Conservation (phyloP, 23 tunicate genomes). For the Ascidia mentula region DNA sequence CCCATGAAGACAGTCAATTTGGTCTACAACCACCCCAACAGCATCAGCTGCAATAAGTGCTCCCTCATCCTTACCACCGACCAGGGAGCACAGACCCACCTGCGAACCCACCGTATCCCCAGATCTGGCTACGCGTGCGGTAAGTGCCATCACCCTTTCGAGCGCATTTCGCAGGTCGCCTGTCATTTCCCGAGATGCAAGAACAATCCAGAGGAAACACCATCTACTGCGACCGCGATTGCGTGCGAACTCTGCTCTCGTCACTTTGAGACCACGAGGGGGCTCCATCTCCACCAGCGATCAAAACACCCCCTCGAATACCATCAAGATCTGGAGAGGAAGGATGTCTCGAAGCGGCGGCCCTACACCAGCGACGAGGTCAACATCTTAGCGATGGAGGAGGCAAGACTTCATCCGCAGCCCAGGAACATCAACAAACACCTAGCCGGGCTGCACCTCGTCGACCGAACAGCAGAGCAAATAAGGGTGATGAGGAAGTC, state of each 20-base stretch:
- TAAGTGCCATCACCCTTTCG: conserved; percentile 9
- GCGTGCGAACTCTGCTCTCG: background rate
- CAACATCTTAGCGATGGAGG: background rate
- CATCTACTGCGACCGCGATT: background rate
- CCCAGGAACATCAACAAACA: background rate
- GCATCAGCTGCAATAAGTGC: conserved; percentile 8
- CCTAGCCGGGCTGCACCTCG: conserved; percentile 9
- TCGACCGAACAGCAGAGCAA: conserved; percentile 20
- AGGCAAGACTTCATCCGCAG: background rate
- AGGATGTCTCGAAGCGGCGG: background rate
- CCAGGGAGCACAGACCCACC: background rate
- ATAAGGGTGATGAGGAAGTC: conserved; percentile 19
- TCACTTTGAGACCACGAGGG: background rate
- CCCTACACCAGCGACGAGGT: conserved; percentile 11
- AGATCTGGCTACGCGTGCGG: background rate
- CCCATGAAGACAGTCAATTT: too few species aligned
- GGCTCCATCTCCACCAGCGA: background rate
- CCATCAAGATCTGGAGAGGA: conserved; percentile 1
- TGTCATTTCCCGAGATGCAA: background rate
- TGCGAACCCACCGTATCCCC: background rate
- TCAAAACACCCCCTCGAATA: conserved; percentile 4
- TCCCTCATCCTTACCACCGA: background rate
- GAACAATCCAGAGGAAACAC: background rate
- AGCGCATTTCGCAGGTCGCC: conserved; percentile 11
- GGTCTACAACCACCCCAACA: background rate